Evolutionary conservation across 64 coral and sea anemone genomes (phyloP).

Genomic region (Stichodactyla mertensii): DNA sequence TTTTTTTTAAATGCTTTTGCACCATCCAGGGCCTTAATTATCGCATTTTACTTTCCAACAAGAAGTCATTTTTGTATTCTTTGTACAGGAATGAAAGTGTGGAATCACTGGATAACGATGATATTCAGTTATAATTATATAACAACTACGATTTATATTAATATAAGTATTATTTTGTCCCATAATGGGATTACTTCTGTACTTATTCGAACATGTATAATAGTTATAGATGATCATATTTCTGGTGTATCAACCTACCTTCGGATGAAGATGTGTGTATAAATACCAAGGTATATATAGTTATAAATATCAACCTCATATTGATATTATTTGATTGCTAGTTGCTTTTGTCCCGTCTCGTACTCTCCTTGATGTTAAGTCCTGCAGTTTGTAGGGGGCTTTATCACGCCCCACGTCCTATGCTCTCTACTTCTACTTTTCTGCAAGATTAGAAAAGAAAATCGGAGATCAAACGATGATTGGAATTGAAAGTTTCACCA

Average conservation of each 20-base stretch:
- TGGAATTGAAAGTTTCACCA: neutral
- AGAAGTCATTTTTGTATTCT: too few species aligned
- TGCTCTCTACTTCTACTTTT: neutral
- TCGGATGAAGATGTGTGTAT: neutral
- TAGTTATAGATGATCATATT: neutral
- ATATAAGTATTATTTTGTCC: too few species aligned
- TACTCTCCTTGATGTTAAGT: neutral
- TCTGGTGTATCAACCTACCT: neutral
- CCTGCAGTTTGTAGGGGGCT: neutral
- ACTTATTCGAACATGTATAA: neutral
- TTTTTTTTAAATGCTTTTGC: neutral
- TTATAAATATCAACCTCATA: neutral
- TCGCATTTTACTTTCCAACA: too few species aligned
- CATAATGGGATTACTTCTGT: too few species aligned
- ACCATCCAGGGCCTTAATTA: too few species aligned
- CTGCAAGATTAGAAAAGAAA: neutral
- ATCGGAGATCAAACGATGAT: neutral
- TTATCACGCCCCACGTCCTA: neutral
- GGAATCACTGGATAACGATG: too few species aligned
- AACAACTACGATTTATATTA: too few species aligned
- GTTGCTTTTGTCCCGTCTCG: constrained; percentile 56
- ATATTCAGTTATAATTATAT: too few species aligned
- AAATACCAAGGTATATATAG: constrained; percentile 13
- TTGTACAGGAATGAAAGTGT: too few species aligned
- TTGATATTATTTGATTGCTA: constrained; percentile 41